Base-by-base conservation (phyloP, 2,113 vertebrate genomes). In the Eclectus roratus region DNA sequence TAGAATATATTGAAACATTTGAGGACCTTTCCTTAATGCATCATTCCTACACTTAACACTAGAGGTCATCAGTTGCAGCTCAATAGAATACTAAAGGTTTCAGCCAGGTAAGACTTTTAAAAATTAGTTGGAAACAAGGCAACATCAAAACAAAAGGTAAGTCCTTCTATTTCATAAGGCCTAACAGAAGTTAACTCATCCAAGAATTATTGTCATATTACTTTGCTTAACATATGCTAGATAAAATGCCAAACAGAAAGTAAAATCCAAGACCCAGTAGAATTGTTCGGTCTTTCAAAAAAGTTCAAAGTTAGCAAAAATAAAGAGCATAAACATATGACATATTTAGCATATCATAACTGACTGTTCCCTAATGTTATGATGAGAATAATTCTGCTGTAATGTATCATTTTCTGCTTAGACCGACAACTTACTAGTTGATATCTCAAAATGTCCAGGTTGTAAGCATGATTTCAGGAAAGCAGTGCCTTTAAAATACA, bases 41-140 rank as follows among this genome's bases (percentile, higher is more conserved):
- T 50, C 35, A 44, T 89, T 93, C 66, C 66, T 53, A 8, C 18
- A 72, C 20, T 79, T 35, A 92, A 95, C 89, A 60, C 92, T 91
- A 96, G 91, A 85, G 86, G 96, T 93, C 92, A 95, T 25, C 72
- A 53, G 58, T 44, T 95, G 72, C 71, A 68, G 50, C 16, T 66
- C 21, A 73, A 43, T 9, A 47, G 19, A 80, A 64, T 4, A 63
- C 4, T 41, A n/a, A 53, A 53, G 7, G 20, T 73, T 71, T 49
- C 64, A 70, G 13, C 3, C 27, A 49, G 25, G 0, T 37, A 65
- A 41, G n/a, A 81, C 12, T 20, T 17, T 7, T 37, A 13, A 15
- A 17, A 55, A 72, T n/a, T 15, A 58, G 5, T 0, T 88, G 50
- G n/a, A 88, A 77, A 70, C 11, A 33, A 58, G 5, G 7, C 11